Base-by-base conservation (phyloP, 2,113 vertebrate species). In the Esox niger region DNA sequence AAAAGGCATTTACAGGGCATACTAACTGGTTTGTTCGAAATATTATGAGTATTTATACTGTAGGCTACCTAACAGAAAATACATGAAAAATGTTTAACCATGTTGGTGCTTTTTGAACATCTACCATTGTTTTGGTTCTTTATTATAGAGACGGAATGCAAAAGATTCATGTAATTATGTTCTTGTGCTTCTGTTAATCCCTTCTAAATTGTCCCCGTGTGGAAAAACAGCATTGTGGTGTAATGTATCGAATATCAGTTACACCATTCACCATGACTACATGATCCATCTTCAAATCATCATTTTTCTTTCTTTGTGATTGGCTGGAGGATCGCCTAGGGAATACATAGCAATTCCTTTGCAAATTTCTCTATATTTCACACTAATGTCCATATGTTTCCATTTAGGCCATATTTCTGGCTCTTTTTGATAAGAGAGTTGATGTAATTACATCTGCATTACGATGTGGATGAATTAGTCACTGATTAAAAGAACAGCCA, bases 361-460 rank as follows among this genome's bases (percentile, higher is more conserved):
- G 79, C 79, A 78, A 54, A 68, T 52, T 62, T 74, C 75, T 76
- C 76, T 55, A 74, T 81, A 77, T 84, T 82, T 83, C 74, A 71
- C 72, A 78, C 74, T 64, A 76, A 77, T 73, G 46, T 77, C 73
- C 74, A 74, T 75, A 76, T 75, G 81, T 58, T 60, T 76, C 64
- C 21, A 1, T 82, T 84, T 80, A 82, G 82, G 38, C 13, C 79
- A 21, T 79, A 70, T 26, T 61, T 68, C 57, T 35, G 47, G 62
- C 79, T 72, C 30, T 25, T 64, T 73, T 78, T 77, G 71, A 81
- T 76, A 13, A 49, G 21, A n/a, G n/a, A 66, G 29, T 65, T 80
- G 79, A 71, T 77, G 66, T 81, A 79, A 89, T 87, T 83, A 86
- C 79, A 81, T 79, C 78, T 84, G 76, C 81, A 87, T 86, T 82